phyloP scores from a whole-genome alignment of 2,113 vertebrate species.

The Otus sunia region DNA sequence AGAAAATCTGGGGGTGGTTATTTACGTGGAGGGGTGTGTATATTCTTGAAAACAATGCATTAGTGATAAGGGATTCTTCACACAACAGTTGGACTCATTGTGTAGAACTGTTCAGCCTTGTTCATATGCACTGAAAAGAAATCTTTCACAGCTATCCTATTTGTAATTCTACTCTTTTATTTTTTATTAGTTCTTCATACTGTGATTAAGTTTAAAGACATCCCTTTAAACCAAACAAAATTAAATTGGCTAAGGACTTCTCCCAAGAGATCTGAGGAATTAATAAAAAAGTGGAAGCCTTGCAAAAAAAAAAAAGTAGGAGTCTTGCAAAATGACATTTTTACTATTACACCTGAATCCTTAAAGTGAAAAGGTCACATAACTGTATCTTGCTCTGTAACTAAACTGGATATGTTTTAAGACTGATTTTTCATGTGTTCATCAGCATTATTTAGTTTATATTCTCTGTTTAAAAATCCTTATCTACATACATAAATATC shows the following conservation, averaged over 20 bases:
- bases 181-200: neutral
- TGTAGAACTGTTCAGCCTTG: slow-evolving; percentile 14
- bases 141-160: neutral
- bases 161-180: neutral
- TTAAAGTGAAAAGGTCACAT: neutral
- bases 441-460: neutral
- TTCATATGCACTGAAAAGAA: slow-evolving; percentile 48
- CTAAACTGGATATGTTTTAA: neutral
- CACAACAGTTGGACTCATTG: neutral
- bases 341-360: neutral
- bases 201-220: neutral
- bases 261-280: neutral
- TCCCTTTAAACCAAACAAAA: neutral
- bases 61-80: slow-evolving; percentile 44
- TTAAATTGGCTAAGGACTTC: slow-evolving; percentile 1
- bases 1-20: slow-evolving; percentile 19
- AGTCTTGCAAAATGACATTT: neutral
- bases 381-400: neutral
- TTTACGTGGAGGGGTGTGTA: neutral
- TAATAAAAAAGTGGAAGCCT: neutral
- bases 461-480: slow-evolving; percentile 17
- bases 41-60: slow-evolving; percentile 37
- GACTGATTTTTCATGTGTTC: neutral
- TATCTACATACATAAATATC: neutral
- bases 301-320: neutral